These are phyloP conservation scores for Tiaroga cobitis DNA, from an alignment of 2,797 vertebrate genomes.

Conservation along the genomic window DNA sequence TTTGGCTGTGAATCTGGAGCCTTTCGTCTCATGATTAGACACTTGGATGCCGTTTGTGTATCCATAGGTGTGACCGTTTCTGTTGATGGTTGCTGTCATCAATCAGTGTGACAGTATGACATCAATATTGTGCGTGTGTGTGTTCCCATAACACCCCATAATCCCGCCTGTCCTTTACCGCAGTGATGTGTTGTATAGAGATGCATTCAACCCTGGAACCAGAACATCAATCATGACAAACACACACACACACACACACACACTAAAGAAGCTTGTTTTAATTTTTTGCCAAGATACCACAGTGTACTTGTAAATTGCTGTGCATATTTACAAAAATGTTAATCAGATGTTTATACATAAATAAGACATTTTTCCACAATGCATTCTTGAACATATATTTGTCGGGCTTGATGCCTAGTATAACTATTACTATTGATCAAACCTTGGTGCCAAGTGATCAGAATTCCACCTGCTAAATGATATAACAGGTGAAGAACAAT, in stretches of 20 bases:
- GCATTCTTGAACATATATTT: neutral
- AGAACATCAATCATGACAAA: constrained; percentile 11
- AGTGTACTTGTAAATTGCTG: neutral
- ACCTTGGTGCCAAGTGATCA: too few relatives aligned
- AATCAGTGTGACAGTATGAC: constrained; percentile 23
- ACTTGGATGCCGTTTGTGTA: neutral
- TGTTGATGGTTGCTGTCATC: neutral
- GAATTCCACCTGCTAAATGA: neutral
- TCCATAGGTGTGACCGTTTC: constrained; percentile 12
- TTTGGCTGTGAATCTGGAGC: neutral
- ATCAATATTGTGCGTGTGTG: constrained; percentile 14
- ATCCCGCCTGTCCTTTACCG: constrained; percentile 1
- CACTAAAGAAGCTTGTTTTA: neutral
- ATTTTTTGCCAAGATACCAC: neutral
- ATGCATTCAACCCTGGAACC: constrained; percentile 9
- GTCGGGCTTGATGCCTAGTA: neutral
- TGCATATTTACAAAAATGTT: neutral
- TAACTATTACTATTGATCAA: neutral
- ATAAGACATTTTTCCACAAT: neutral
- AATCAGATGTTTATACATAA: neutral
- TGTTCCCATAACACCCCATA: constrained; percentile 33
- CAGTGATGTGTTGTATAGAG: constrained; percentile 10
- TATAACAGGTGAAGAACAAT: neutral
- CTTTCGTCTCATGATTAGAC: neutral
- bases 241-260: neutral